Conservation (phyloP, 2,797 vertebrate species). For the Phoeniculus purpureus region DNA sequence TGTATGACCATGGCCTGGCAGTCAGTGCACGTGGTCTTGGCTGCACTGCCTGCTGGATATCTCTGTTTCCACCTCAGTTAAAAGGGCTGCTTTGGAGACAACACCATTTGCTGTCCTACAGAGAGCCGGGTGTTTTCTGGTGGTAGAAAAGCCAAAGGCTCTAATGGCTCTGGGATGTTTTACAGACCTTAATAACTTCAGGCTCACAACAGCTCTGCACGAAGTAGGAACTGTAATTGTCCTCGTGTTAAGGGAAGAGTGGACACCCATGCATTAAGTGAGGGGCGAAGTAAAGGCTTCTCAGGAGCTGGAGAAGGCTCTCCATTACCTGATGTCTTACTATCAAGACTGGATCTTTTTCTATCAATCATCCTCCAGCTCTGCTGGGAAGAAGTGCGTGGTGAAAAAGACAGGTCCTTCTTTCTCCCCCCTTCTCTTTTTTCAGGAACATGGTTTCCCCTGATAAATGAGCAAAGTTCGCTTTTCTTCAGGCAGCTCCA, state of each 20-base stretch:
- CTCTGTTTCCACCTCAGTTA: not conserved
- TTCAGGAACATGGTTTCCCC: not conserved
- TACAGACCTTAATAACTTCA: not conserved
- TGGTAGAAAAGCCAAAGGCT: not conserved
- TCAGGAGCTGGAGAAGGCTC: not conserved
- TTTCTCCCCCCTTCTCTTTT: not conserved
- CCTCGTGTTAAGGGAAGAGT: slow-evolving; percentile 28
- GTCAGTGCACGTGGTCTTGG: fast-evolving
- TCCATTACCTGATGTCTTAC: slow-evolving; percentile 6
- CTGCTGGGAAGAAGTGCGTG: not conserved
- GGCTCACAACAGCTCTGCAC: not conserved
- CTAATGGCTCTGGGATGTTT: not conserved
- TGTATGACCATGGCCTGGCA: not conserved
- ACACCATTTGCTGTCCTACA: not conserved
- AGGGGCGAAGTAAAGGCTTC: slow-evolving; percentile 3
- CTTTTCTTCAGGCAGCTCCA: not conserved
- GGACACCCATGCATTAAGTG: not conserved
- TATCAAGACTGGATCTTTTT: slow-evolving; percentile 8
- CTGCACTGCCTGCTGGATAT: not conserved
- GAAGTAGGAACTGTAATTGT: slow-evolving; percentile 15
- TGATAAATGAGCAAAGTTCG: not conserved
- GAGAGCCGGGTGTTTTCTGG: not conserved
- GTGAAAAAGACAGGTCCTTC: not conserved
- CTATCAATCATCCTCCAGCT: not conserved
- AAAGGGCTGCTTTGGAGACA: not conserved